Percentiles rank a stretch among this genome's conserved stretches.
Conservation (phyloP, 64 coral and sea anemone species). For the Porites lutea region DNA sequence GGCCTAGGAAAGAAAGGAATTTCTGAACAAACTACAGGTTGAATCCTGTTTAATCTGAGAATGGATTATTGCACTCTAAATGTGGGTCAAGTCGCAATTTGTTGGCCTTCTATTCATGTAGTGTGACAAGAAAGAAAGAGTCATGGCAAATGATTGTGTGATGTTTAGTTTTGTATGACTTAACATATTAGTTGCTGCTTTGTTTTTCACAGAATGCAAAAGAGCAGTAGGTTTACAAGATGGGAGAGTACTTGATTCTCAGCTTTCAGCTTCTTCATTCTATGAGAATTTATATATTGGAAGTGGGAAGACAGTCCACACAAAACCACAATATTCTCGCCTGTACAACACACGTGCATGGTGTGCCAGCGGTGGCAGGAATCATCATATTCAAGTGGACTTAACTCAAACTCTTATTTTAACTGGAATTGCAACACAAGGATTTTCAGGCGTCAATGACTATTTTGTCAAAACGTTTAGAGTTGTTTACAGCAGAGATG, state of each 20-base stretch:
- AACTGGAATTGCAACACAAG: constrained; percentile 39
- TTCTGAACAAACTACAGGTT: too few species aligned
- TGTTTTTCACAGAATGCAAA: neutral
- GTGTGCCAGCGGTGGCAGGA: neutral
- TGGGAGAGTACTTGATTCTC: constrained; percentile 24
- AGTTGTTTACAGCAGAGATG: constrained; percentile 22
- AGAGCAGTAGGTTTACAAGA: constrained; percentile 39
- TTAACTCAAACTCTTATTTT: neutral
- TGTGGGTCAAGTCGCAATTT: too few species aligned
- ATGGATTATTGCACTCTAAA: too few species aligned
- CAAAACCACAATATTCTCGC: constrained; percentile 12
- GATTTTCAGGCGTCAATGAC: constrained; percentile 6
- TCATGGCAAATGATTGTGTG: too few species aligned
- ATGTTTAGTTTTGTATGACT: too few species aligned
- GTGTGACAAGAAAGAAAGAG: too few species aligned
- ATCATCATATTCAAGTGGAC: constrained; percentile 15
- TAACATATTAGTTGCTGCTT: too few species aligned
- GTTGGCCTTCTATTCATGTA: too few species aligned
- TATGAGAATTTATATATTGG: constrained; percentile 5
- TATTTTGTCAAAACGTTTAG: constrained; percentile 36
- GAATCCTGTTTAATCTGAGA: too few species aligned
- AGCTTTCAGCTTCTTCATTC: neutral
- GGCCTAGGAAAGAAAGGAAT: too few species aligned
- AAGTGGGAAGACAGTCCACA: neutral
- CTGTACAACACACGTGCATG: constrained; percentile 35